These are phyloP conservation scores for Sebastes dallii DNA, from an alignment of 2,797 vertebrate species.

Conservation along the genomic window DNA sequence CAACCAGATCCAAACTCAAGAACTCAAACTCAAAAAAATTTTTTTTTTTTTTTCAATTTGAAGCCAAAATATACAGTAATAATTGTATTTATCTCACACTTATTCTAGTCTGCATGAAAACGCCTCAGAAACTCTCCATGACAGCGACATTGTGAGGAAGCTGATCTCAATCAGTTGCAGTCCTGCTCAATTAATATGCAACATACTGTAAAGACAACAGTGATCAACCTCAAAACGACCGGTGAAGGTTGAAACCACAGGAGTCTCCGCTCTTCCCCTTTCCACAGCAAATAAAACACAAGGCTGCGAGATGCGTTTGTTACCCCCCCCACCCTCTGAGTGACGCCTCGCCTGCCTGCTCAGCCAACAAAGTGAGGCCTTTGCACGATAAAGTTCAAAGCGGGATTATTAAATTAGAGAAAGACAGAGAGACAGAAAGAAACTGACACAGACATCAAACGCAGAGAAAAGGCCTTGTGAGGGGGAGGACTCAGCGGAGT, in stretches of 20 bases:
- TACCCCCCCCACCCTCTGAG: neutral
- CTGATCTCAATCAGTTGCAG: neutral
- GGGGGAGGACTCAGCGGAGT: conserved; percentile 63
- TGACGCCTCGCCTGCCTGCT: conserved; percentile 55
- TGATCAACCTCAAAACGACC: neutral
- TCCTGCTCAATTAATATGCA: neutral
- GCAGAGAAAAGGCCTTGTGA: conserved; percentile 62
- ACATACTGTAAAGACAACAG: neutral
- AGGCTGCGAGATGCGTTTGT: conserved; percentile 24
- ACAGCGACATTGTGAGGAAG: neutral
- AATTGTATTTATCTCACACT: neutral
- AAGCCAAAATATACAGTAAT: neutral
- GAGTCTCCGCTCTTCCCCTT: neutral
- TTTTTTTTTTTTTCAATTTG: neutral
- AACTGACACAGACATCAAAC: conserved; percentile 80
- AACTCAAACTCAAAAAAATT: neutral
- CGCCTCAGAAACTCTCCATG: neutral
- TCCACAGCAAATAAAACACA: conserved; percentile 36
- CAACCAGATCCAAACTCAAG: neutral
- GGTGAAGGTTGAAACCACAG: conserved; percentile 15
- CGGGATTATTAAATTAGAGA: conserved; percentile 80
- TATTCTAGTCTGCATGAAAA: neutral
- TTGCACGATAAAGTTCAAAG: conserved; percentile 78
- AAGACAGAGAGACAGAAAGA: conserved; percentile 75
- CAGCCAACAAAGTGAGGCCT: conserved; percentile 64